A percentile compares a stretch with the other conserved stretches of the same genome.
Conservation (phyloP, 2,113 vertebrate species). For the Picathartes gymnocephalus region DNA sequence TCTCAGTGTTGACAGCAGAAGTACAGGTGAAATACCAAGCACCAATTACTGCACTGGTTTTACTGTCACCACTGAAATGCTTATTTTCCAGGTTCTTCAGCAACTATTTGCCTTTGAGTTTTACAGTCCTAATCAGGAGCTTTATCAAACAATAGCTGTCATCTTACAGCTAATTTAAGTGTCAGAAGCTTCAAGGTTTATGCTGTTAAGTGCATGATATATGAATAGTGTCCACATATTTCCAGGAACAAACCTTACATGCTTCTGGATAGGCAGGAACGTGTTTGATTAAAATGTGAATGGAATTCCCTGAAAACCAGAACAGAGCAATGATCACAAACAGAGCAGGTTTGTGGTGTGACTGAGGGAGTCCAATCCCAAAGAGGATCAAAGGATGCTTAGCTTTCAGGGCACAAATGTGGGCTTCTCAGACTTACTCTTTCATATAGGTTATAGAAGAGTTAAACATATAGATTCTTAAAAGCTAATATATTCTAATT, state of each 20-base stretch:
- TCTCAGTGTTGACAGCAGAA: not conserved
- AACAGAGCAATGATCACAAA: not conserved
- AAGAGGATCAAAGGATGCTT: not conserved
- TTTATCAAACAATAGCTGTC: not conserved
- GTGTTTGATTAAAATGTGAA: not conserved
- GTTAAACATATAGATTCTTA: not conserved
- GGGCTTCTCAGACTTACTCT: not conserved
- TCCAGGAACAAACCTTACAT: not conserved
- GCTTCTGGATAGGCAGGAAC: not conserved
- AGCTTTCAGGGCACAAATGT: not conserved
- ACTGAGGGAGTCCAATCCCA: not conserved
- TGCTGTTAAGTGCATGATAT: not conserved
- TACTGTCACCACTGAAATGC: not conserved
- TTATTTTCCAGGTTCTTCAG: not conserved
- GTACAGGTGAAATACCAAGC: not conserved
- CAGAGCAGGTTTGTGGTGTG: not conserved
- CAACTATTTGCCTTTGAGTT: conserved; percentile 2
- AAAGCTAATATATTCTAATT: not conserved
- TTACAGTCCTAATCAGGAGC: not conserved
- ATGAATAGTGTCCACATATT: not conserved
- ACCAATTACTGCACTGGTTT: not conserved
- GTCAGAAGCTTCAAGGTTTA: not conserved
- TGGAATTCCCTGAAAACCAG: not conserved
- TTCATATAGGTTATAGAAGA: not conserved
- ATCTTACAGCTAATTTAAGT: not conserved